A percentile compares a stretch with the other conserved stretches of the same genome.
Evolutionary conservation across 2,113 vertebrate species (phyloP).

Genomic region (Scolopax mira): DNA sequence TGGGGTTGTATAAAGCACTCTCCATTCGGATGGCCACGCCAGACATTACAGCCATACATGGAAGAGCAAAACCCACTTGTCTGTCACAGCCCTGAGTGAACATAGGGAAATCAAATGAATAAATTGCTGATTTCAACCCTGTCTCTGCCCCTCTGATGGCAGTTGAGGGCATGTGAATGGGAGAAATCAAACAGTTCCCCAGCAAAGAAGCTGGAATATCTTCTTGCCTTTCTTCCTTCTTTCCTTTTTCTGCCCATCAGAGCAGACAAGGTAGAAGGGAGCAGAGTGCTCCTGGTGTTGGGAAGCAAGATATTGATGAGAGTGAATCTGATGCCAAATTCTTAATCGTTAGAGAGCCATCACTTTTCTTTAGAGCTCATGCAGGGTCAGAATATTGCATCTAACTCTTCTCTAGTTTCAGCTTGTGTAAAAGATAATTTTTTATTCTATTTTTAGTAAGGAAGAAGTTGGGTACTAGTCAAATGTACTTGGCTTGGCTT

Average conservation of each 20-base stretch:
- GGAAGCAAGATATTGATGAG: background rate
- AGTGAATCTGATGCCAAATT: background rate
- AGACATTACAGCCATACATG: background rate
- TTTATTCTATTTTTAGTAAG: slow-evolving; percentile 35
- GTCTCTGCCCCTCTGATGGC: background rate
- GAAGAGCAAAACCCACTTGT: background rate
- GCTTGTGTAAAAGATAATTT: slow-evolving; percentile 5
- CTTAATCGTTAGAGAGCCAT: background rate
- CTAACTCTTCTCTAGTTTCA: slow-evolving; percentile 28
- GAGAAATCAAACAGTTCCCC: background rate
- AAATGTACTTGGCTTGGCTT: background rate
- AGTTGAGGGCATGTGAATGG: background rate
- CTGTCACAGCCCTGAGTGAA: background rate
- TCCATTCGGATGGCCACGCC: background rate
- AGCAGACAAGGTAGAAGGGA: background rate
- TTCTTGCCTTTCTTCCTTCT: background rate
- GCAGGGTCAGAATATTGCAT: background rate
- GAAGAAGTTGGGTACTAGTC: slow-evolving; percentile 15
- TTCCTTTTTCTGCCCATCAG: background rate
- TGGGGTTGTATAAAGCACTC: background rate
- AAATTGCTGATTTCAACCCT: background rate
- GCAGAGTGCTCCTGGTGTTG: background rate
- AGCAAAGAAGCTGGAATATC: background rate
- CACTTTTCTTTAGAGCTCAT: background rate
- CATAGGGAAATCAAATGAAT: background rate